Evolutionary conservation across 2,797 vertebrate genomes (phyloP), one percentile per base, ranked within the genome.

Genomic region (Rhynchonycteris naso): DNA sequence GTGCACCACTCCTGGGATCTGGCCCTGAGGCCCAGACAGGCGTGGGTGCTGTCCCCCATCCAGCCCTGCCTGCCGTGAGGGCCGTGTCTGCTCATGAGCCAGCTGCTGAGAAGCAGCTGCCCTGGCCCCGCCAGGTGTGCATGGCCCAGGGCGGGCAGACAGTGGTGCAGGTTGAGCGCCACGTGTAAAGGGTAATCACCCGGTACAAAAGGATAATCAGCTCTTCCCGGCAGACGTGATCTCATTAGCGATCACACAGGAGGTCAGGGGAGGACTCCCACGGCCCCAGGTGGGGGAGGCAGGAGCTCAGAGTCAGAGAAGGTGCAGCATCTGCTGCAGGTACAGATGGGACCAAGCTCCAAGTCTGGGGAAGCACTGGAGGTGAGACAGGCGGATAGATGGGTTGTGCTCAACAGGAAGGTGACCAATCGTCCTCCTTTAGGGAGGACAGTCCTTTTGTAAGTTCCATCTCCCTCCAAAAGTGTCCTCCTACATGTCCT

Each of bases 171-270:
- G 85, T 61, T 0, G 5, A 75, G 75, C 7, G 5, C 58, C 74
- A 30, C 76, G 86, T 65, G 56, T 80, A 78, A 96, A 94, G 75
- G 30, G 22, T 94, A 97, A 96, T 93, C 92, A 88, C 52, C 63
- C 0, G 0, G 56, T 24, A 14, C 56, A 8, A 1, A 16, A 5
- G 92, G 82, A 26, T 84, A 90, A 91, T 58, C 16, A 21, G 69
- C 54, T 22, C 61, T 92, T 85, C 58, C 74, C 1, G 1, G 35
- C 95, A 95, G 96, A 95, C 30, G 1, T 83, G 91, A 92, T 90
- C 81, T 95, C 95, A 95, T 93, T 85, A 95, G 75, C 0, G 0
- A 66, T 83, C 83, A 35, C 24, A n/a, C 47, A 11, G 89, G 59
- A 83, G 81, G 83, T 78, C 24, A 6, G 59, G 58, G 35, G 59